A percentile compares a stretch with the other conserved stretches of the same genome.
phyloP scores from a whole-genome alignment of 2,888 invertebrate genomes.

The Colostygia pectinataria region DNA sequence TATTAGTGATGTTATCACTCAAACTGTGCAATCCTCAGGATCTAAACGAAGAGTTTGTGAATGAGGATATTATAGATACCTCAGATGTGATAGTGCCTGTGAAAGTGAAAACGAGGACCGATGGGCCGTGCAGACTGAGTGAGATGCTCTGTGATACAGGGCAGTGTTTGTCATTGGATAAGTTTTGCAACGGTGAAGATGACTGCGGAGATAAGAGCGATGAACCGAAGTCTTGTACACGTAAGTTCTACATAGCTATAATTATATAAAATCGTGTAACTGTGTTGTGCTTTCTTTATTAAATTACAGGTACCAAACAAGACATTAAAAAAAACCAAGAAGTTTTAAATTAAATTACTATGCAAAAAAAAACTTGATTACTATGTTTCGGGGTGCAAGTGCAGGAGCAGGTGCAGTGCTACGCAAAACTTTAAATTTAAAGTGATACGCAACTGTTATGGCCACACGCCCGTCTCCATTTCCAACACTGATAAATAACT shows the following conservation, averaged over 20 bases:
- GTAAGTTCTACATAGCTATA: slow-evolving; percentile 80
- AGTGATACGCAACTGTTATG: too few relatives aligned
- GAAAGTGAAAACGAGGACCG: slow-evolving; percentile 60
- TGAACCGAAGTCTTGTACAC: slow-evolving; percentile 88
- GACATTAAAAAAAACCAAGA: too few relatives aligned
- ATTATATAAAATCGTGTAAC: too few relatives aligned
- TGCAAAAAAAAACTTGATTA: too few relatives aligned
- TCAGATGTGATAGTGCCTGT: slow-evolving; percentile 58
- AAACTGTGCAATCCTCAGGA: slow-evolving; percentile 76
- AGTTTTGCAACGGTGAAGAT: slow-evolving; percentile 89
- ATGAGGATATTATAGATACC: slow-evolving; percentile 65
- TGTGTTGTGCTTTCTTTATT: too few relatives aligned
- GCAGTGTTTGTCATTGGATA: slow-evolving; percentile 88
- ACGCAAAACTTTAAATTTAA: too few relatives aligned
- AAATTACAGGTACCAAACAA: too few relatives aligned
- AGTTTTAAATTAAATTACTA: too few relatives aligned
- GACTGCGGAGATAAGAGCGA: slow-evolving; percentile 91
- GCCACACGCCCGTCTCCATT: too few relatives aligned
- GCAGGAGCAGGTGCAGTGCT: too few relatives aligned
- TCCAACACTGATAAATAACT: too few relatives aligned
- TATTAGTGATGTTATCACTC: slow-evolving; percentile 69
- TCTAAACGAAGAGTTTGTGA: slow-evolving; percentile 69
- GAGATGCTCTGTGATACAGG: slow-evolving; percentile 85
- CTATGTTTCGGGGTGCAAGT: too few relatives aligned
- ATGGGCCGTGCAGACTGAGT: slow-evolving; percentile 80